phyloP scores from a whole-genome alignment of 2,888 invertebrate genomes.

The Eucriotettix oculatus region DNA sequence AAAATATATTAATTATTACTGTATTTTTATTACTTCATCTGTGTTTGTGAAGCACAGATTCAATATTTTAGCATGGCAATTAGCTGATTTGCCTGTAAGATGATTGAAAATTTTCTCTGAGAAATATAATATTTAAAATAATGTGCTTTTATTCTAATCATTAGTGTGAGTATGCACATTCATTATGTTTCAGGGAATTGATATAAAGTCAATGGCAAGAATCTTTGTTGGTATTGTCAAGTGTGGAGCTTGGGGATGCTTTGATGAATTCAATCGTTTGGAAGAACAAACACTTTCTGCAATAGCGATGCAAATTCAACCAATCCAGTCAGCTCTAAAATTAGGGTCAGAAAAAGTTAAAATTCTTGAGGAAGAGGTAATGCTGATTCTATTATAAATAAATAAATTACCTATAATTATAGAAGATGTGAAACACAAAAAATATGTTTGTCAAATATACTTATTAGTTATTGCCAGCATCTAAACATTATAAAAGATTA shows the following conservation, averaged over 20 bases:
- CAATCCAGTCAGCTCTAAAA: conserved; percentile 70
- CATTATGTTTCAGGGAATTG: conserved; percentile 54
- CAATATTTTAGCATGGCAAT: too few species aligned
- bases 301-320: conserved; percentile 85
- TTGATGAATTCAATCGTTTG: conserved; percentile 96
- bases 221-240: conserved; percentile 85
- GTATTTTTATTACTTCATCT: too few species aligned
- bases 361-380: conserved; percentile 35
- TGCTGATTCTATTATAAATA: conserved; percentile 1
- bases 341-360: conserved; percentile 32
- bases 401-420: background rate
- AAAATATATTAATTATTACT: too few species aligned
- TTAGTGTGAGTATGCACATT: too few species aligned
- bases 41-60: too few species aligned
- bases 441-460: background rate
- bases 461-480: background rate
- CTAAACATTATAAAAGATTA: too few species aligned
- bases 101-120: too few species aligned
- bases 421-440: background rate
- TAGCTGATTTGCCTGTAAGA: too few species aligned
- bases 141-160: too few species aligned
- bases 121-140: too few species aligned
- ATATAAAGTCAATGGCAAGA: conserved; percentile 85
- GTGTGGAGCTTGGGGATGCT: conserved; percentile 96
- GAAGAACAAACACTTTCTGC: conserved; percentile 88